Evolutionary conservation across 2,888 invertebrate species (phyloP).

Genomic region (Drosophila nigritarsus): DNA sequence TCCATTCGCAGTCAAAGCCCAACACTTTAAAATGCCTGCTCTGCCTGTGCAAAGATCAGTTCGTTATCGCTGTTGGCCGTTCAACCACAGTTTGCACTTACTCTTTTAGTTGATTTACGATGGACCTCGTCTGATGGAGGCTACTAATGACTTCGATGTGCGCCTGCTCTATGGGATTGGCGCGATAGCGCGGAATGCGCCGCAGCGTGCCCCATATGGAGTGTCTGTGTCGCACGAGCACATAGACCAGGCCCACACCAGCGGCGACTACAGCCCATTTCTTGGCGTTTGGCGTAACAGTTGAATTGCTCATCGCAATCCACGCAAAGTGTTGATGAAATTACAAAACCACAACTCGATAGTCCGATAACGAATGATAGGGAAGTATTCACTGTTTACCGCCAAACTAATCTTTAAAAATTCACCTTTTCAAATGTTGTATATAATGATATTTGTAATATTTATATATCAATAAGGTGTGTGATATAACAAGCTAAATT

Average conservation of each 20-base stretch:
- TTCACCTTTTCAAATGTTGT: background rate
- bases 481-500: background rate
- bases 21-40: conserved; percentile 86
- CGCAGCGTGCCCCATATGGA: conserved; percentile 86
- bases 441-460: background rate
- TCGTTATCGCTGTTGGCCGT: background rate
- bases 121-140: conserved; percentile 54
- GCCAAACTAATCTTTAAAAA: conserved; percentile 8
- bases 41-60: conserved; percentile 56
- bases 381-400: conserved; percentile 7
- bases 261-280: conserved; percentile 68
- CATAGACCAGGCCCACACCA: conserved; percentile 80
- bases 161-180: conserved; percentile 68
- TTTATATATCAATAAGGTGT: background rate
- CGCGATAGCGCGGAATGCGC: conserved; percentile 33
- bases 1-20: conserved; percentile 94
- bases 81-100: conserved; percentile 50
- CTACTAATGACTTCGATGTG: conserved; percentile 80
- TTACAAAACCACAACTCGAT: conserved; percentile 19
- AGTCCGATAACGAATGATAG: conserved; percentile 17
- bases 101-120: conserved; percentile 81
- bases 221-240: conserved; percentile 83
- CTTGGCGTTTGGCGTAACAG: conserved; percentile 4
- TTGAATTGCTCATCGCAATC: conserved; percentile 42
- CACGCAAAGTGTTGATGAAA: conserved; percentile 10